These are phyloP conservation scores for Platycheirus albimanus DNA, from an alignment of 2,888 invertebrate species.

Conservation along the genomic window DNA sequence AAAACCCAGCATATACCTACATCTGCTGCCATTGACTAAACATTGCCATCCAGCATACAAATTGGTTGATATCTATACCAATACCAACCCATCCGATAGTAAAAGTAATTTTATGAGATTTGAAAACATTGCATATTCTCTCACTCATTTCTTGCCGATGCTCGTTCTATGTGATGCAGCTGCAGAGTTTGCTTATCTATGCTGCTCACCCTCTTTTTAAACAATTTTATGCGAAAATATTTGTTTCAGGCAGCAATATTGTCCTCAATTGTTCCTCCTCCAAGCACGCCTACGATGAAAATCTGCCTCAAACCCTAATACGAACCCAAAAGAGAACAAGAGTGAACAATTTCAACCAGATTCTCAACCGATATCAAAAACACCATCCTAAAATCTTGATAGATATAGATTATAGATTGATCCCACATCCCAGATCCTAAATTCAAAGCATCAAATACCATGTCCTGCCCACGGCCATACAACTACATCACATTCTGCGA, in stretches of 20 bases:
- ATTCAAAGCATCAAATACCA: conserved; percentile 35
- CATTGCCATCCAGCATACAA: too few relatives aligned
- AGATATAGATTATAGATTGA: not conserved
- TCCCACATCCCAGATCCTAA: not conserved
- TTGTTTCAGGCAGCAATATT: conserved; percentile 1
- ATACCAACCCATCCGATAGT: not conserved
- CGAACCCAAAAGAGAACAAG: not conserved
- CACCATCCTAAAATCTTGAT: conserved; percentile 25
- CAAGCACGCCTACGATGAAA: conserved; percentile 22
- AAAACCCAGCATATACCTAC: too few relatives aligned
- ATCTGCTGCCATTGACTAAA: too few relatives aligned
- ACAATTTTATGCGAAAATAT: not conserved
- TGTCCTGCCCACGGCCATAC: conserved; percentile 53
- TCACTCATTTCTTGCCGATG: not conserved
- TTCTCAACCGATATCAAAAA: conserved; percentile 10
- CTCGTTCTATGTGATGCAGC: conserved; percentile 12
- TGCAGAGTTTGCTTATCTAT: not conserved
- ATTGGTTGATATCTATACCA: too few relatives aligned
- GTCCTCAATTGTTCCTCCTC: conserved; percentile 16
- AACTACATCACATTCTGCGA: conserved; percentile 57
- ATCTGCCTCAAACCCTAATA: conserved; percentile 13
- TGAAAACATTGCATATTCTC: conserved; percentile 1
- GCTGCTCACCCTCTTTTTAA: not conserved
- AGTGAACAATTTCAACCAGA: conserved; percentile 20
- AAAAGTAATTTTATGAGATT: not conserved